Percentiles rank a stretch among this genome's conserved stretches.
Conservation (phyloP, 2,888 invertebrate species). For the Apantesis nais region DNA sequence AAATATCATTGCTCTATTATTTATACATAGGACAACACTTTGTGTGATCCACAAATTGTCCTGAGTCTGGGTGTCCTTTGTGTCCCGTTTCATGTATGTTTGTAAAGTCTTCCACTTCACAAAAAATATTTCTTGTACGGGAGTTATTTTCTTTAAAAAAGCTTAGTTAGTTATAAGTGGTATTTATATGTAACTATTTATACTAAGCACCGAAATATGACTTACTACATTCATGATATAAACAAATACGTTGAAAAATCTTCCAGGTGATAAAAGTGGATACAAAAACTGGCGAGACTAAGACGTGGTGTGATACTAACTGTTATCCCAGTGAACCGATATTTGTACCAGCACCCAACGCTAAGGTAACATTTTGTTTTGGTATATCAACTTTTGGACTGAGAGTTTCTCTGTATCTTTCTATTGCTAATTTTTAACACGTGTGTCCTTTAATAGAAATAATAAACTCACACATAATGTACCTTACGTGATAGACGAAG, state of each 20-base stretch:
- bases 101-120: too few species aligned
- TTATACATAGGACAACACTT: too few species aligned
- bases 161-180: too few species aligned
- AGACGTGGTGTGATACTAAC: conserved; percentile 90
- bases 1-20: not conserved
- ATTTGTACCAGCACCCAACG: conserved; percentile 89
- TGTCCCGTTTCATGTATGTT: too few species aligned
- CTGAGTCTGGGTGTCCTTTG: too few species aligned
- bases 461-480: not conserved
- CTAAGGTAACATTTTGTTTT: conserved; percentile 53
- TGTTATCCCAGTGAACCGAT: conserved; percentile 95
- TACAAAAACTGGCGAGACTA: conserved; percentile 84
- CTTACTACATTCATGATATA: not conserved
- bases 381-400: not conserved
- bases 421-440: not conserved
- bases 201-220: not conserved
- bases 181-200: too few species aligned
- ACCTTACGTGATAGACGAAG: too few species aligned
- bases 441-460: not conserved
- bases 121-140: too few species aligned
- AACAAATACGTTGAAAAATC: not conserved
- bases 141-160: too few species aligned
- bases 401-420: not conserved
- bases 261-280: conserved; percentile 92
- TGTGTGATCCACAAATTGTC: too few species aligned